Base-by-base conservation (phyloP, 2,888 invertebrate genomes). In the Macrosiphum euphorbiae region DNA sequence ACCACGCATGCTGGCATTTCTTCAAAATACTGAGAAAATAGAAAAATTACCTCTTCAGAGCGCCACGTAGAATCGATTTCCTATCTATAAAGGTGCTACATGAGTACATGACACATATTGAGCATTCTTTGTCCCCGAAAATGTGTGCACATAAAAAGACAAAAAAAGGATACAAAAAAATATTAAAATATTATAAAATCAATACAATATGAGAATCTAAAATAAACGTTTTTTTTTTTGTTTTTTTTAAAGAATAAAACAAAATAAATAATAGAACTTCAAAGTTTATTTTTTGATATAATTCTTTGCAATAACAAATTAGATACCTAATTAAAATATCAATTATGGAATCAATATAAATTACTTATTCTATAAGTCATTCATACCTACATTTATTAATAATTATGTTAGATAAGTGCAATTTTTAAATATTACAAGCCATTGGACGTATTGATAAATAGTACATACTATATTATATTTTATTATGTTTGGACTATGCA, bases 161-260 rank as follows among this genome's bases (percentile, higher is more conserved):
- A 35, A 58, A 58, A 58, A 52, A 55, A 55, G 20, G 52, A 55
- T 20, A 55, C 26, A 52, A 26, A 67, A n/a, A 67, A 67, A 35
- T 67, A 67, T 67, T 67, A 67, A 67, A 67, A 67, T 67, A 67
- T 67, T 67, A 67, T 67, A 67, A 67, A 67, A 67, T 67, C 67
- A 67, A 67, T 67, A 67, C 67, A 16, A 7, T 67, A 67, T 67
- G n/a, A 67, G 67, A 67, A 20, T 35, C 16, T 67, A 67, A 67
- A 67, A 67, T 67, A 67, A 16, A 67, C 16, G 13, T 10, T 52
- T 52, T 1, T 52, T 52, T 16, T n/a, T n/a, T n/a, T 67, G 13
- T n/a, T 67, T 13, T 10, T 47, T 8, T 11, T 2, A 3, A 44
- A 47, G 0, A 67, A 67, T 13, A n/a, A n/a, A 67, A 67, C n/a